Conservation (phyloP, 1,140 invertebrate genomes). For the Psilanteris sp. region DNA sequence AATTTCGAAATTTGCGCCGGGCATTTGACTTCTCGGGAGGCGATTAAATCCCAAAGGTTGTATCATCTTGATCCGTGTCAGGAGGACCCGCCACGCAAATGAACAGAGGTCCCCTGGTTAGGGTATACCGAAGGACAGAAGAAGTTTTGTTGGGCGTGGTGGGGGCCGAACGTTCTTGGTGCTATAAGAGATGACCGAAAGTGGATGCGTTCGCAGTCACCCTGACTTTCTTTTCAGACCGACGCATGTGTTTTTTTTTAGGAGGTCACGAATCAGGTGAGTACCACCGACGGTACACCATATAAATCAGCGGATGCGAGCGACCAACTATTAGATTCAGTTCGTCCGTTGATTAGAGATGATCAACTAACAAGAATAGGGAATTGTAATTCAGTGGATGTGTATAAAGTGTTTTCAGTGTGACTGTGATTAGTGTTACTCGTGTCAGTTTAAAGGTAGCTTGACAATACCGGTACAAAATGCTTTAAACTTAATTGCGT, state of each 20-base stretch:
- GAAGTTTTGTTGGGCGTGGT: slow-evolving; percentile 46
- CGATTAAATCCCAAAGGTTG: not conserved
- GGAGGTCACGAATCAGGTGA: slow-evolving; percentile 68
- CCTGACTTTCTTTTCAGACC: slow-evolving; percentile 72
- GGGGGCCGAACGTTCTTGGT: slow-evolving; percentile 64
- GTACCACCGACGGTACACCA: slow-evolving; percentile 55
- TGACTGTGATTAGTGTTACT: slow-evolving; percentile 4
- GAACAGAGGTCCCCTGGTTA: slow-evolving; percentile 52
- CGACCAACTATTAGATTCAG: slow-evolving; percentile 5
- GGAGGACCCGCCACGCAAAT: slow-evolving; percentile 42
- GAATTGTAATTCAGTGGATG: slow-evolving; percentile 4
- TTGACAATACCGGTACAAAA: too few species aligned
- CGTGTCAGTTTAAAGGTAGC: slow-evolving; percentile 9
- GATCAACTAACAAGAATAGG: not conserved
- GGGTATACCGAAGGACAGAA: slow-evolving; percentile 69
- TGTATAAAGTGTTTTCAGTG: slow-evolving; percentile 23
- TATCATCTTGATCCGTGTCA: slow-evolving; percentile 36
- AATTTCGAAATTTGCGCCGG: slow-evolving; percentile 2
- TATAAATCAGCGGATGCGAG: slow-evolving; percentile 18
- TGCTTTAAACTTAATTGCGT: too few species aligned
- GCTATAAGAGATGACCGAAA: slow-evolving; percentile 75
- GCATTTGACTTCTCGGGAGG: not conserved
- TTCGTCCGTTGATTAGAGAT: slow-evolving; percentile 30
- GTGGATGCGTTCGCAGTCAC: slow-evolving; percentile 75
- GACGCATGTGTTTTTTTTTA: slow-evolving; percentile 63